Evolutionary conservation across 2,113 vertebrate genomes (phyloP).

Genomic region (Euleptes europaea): DNA sequence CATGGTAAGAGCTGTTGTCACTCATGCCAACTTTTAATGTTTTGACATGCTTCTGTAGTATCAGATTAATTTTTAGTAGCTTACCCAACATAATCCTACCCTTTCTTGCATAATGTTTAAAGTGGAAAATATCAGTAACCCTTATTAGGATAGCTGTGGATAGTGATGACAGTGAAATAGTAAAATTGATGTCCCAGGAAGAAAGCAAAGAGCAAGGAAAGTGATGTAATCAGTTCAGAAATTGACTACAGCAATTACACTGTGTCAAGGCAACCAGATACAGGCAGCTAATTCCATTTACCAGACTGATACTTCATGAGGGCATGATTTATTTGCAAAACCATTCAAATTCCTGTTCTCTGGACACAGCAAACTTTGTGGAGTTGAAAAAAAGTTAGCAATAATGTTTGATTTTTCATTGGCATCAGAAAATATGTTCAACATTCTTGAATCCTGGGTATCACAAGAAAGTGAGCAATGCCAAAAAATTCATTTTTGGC

Average conservation of each 20-base stretch:
- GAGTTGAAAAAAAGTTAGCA: background rate
- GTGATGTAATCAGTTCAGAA: background rate
- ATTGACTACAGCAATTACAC: background rate
- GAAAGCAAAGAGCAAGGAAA: conserved; percentile 21
- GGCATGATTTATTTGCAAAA: conserved; percentile 34
- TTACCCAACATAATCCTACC: background rate
- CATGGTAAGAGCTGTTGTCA: no score
- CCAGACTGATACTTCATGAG: conserved; percentile 11
- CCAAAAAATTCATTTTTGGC: conserved; percentile 6
- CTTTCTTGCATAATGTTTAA: background rate
- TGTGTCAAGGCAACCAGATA: background rate
- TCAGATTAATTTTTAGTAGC: background rate
- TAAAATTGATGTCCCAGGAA: background rate
- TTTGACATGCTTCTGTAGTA: background rate
- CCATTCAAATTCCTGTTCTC: background rate
- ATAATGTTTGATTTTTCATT: conserved; percentile 2
- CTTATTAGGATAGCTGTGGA: background rate
- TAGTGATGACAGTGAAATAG: background rate
- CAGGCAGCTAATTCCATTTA: background rate
- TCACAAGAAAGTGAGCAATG: background rate
- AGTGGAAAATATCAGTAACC: background rate
- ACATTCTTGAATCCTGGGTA: background rate
- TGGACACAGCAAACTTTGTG: conserved; percentile 6
- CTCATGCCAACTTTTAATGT: background rate
- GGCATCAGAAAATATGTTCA: background rate